Base-by-base conservation (phyloP, 2,888 invertebrate genomes). In the Patella depressa region DNA sequence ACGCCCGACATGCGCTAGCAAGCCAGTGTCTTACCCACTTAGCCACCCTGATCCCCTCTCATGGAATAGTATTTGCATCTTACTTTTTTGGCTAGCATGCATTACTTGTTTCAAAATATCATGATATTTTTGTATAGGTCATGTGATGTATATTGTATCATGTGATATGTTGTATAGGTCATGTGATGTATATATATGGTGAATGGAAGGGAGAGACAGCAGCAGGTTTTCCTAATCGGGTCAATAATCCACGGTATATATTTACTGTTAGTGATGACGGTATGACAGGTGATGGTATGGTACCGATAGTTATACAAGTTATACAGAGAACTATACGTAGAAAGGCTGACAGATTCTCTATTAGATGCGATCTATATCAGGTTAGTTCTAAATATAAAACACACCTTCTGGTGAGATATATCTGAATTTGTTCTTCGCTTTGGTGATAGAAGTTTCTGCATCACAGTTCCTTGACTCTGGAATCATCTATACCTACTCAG, bases 191-290 rank as follows among this genome's bases (percentile, higher is more conserved):
- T 71, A 74, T 89, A 19, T 87, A 84, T 78, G 88, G 89, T 2
- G 83, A 87, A 71, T 90, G 90, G 90, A 29, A 71, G 7, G 87
- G 86, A 7, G 81, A 82, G n/a, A 85, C 82, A 3, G 88, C 87
- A 9, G 89, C 86, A 29, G 89, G 89, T 9, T 89, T 82, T 74
- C 78, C 83, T 53, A 83, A 87, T n/a, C 82, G 82, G 53, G 78
- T 86, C 53, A 72, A 82, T 45, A 90, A 89, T 78, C 89, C 88
- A 5, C 79, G 81, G 71, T 89, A 79, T 75, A 71, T 79, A n/a
- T 84, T 90, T 71, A 80, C 81, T 9, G 77, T 90, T 0, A 78
- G 84, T n/a, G 80, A 86, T 17, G 73, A 83, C 72, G 85, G 89
- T 19, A 78, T 80, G 69, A 82, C 80, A 53, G 79, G 80, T 53